Base-by-base conservation (phyloP, 2,888 invertebrate genomes). In the Sphaerophoria rueppellii region DNA sequence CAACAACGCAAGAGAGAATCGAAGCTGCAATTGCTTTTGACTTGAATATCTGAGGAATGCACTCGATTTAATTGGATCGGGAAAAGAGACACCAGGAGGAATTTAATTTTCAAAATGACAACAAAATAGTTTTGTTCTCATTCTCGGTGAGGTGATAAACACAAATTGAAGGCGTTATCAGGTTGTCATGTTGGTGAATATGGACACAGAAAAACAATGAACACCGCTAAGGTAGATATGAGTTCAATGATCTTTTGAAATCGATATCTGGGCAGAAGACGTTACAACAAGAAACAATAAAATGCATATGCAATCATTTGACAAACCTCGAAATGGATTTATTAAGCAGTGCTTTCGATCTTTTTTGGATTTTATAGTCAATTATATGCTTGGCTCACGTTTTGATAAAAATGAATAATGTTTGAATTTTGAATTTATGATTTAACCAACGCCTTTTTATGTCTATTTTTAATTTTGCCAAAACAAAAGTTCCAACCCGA, bases 61-160 rank as follows among this genome's bases (percentile, higher is more conserved):
- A 67, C 54, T 70, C 70, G 70, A 58, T 46, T 58, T 34, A 57
- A 57, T 70, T 70, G 57, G 57, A 70, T 43, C 46, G 57, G 24
- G 24, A 24, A 24, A 40, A 6, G 43, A 55, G 70, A 70, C 57
- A 70, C 57, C 14, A 48, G 70, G n/a, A n/a, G 70, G 57, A 34
- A 48, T 35, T 70, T 70, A 32, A 34, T 48, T 57, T 34, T 4
- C 55, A 69, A 4, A 6, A 24, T 24, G 40, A 60, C 24, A 24
- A n/a, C 7, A 60, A 60, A 60, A 43, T 60, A 43, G 48, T 63
- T 63, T 52, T 54, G 54, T 14, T 48, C 63, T 48, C 63, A 52
- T 54, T 50, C 37, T 40, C 40, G 12, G 5, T 24, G 16, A 50
- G 14, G 12, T 35, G 58, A 58, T 60, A 60, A 61, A 61, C 43